Conservation (phyloP, 2,797 vertebrate genomes). For the Falco berigora region DNA sequence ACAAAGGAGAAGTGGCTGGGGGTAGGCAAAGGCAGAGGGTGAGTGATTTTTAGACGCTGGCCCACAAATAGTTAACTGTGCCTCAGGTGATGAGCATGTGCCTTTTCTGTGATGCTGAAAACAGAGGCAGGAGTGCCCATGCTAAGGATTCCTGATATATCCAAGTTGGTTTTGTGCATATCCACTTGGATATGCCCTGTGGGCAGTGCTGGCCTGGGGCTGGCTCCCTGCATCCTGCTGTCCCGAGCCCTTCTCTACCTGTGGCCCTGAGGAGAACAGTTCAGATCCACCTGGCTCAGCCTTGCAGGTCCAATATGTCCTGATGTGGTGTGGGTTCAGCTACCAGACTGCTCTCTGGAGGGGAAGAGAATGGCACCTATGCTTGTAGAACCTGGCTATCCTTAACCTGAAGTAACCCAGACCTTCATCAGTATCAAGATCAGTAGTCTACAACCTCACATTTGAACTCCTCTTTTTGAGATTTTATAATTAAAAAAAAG, state of each 20-base stretch:
- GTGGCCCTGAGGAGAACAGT: neutral
- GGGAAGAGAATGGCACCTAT: neutral
- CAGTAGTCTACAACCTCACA: constrained; percentile 11
- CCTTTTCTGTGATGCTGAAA: neutral
- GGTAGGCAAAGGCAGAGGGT: neutral
- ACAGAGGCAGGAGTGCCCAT: neutral
- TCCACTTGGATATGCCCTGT: neutral
- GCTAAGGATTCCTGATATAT: neutral
- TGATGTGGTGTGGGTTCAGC: neutral
- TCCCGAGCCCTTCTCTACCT: neutral
- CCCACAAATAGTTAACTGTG: neutral
- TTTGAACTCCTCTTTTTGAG: constrained; percentile 39
- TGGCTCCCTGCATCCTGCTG: neutral
- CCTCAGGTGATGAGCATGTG: neutral
- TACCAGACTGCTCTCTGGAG: neutral
- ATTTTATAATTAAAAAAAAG: neutral
- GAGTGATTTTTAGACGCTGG: neutral
- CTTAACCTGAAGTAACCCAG: neutral
- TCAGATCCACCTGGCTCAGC: neutral
- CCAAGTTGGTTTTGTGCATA: neutral
- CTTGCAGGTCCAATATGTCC: neutral
- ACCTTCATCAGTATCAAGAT: constrained; percentile 23
- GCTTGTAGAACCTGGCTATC: neutral
- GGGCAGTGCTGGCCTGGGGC: neutral
- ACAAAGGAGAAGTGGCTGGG: neutral